A percentile compares a stretch with the other conserved stretches of the same genome.
Conservation (phyloP, 2,113 vertebrate genomes). For the Rhodinocichla rosea region DNA sequence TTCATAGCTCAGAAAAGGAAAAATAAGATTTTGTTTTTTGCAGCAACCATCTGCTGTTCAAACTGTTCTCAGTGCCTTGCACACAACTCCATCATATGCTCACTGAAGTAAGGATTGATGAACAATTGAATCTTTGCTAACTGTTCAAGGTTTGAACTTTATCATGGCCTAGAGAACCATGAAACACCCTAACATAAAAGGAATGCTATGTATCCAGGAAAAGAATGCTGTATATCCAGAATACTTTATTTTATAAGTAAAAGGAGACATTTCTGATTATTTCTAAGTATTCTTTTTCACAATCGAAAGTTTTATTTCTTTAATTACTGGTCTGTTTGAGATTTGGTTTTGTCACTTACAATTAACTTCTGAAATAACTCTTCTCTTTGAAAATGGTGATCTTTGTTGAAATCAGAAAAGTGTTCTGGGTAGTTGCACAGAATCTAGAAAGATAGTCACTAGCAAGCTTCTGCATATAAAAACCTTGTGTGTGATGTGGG, state of each 20-base stretch:
- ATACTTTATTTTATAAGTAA: background rate
- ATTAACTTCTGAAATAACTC: background rate
- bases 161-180: fast-evolving
- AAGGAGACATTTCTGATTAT: background rate
- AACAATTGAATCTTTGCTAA: background rate
- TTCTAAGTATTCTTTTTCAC: background rate
- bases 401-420: background rate
- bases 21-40: background rate
- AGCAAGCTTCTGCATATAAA: background rate
- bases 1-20: background rate
- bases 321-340: background rate
- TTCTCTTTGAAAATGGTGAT: background rate
- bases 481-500: background rate
- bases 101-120: background rate
- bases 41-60: background rate
- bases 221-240: background rate
- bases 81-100: background rate
- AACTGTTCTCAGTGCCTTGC: background rate
- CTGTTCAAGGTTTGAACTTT: background rate
- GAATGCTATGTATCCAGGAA: background rate
- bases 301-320: background rate
- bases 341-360: background rate
- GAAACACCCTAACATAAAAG: background rate
- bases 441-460: background rate
- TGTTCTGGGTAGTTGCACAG: background rate